These are phyloP conservation scores for Barypeithes pellucidus DNA, from an alignment of 2,888 invertebrate species.

Conservation along the genomic window DNA sequence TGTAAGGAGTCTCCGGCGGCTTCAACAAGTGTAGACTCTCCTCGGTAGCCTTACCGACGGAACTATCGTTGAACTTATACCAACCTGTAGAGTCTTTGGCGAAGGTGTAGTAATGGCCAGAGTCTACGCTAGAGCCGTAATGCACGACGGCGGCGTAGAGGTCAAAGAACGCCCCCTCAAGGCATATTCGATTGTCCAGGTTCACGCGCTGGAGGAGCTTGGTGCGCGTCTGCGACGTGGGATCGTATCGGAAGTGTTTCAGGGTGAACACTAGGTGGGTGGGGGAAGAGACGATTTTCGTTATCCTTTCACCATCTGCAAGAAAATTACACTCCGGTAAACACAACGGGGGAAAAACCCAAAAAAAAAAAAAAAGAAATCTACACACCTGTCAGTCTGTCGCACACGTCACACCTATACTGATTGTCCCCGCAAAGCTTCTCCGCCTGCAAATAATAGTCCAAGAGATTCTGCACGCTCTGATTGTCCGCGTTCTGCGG, in stretches of 20 bases:
- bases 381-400: slow-evolving; percentile 73
- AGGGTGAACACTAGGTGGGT: slow-evolving; percentile 85
- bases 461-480: slow-evolving; percentile 84
- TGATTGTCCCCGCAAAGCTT: slow-evolving; percentile 85
- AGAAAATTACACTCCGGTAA: not conserved
- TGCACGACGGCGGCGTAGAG: slow-evolving; percentile 90
- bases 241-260: slow-evolving; percentile 84
- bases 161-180: slow-evolving; percentile 75
- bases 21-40: slow-evolving; percentile 77
- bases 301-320: slow-evolving; percentile 81
- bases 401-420: slow-evolving; percentile 87
- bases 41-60: slow-evolving; percentile 77
- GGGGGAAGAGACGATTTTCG: slow-evolving; percentile 82
- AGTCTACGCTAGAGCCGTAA: slow-evolving; percentile 86
- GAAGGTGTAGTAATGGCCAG: slow-evolving; percentile 91
- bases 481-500: slow-evolving; percentile 74
- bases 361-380: slow-evolving; percentile 1
- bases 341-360: too few relatives aligned
- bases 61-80: slow-evolving; percentile 87
- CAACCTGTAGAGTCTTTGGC: slow-evolving; percentile 81
- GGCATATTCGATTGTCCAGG: slow-evolving; percentile 75
- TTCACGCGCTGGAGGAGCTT: slow-evolving; percentile 80
- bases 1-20: slow-evolving; percentile 87
- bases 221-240: slow-evolving; percentile 81
- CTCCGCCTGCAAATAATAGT: slow-evolving; percentile 86